Base-by-base conservation (phyloP, 2,797 vertebrate genomes). In the Octomys mimax region DNA sequence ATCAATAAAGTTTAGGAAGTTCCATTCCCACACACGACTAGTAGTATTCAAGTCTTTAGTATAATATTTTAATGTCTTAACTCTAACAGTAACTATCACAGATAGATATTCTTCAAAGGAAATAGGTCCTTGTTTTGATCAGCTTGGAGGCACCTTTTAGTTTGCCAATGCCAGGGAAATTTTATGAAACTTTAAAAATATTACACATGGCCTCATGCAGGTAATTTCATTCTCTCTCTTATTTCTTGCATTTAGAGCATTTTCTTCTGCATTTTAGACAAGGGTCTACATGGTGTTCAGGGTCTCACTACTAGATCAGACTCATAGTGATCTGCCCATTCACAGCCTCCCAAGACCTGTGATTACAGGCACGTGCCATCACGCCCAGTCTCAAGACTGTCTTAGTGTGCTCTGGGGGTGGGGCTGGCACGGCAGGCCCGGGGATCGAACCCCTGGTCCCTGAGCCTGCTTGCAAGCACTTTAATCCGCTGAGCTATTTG, bases 111-210 rank as follows among this genome's bases (percentile, higher is more conserved):
- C 49, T 10, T 61, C n/a, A 52, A 61, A 59, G 18, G 28, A 87
- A 85, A 33, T 14, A 6, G 26, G 91, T 5, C 6, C 22, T 26
- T 33, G 46, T 87, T 79, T 42, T 85, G 87, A 42, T 75, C n/a
- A 88, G 46, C 57, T 77, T 88, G 52, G 57, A 28, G 68, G 19
- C 4, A 26, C 49, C 52, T 83, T 88, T 92, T 80, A 73, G 22
- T 94, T 95, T 97, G 80, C 73, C 94, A 87, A 61, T 78, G 2
- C 36, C 73, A 54, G 26, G 39, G 57, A 80, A 59, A 36, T 75
- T 70, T 89, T 68, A 79, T 91, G 36, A 42, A 95, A 46, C 19
- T 3, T 81, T 81, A 57, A 73, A 85, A 92, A 92, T 73, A 54
- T 79, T 79, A 6, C 24, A n/a, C 18, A 22, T 49, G 52, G 39